phyloP scores from a whole-genome alignment of 2,888 invertebrate species.

The Chirona hameri region DNA sequence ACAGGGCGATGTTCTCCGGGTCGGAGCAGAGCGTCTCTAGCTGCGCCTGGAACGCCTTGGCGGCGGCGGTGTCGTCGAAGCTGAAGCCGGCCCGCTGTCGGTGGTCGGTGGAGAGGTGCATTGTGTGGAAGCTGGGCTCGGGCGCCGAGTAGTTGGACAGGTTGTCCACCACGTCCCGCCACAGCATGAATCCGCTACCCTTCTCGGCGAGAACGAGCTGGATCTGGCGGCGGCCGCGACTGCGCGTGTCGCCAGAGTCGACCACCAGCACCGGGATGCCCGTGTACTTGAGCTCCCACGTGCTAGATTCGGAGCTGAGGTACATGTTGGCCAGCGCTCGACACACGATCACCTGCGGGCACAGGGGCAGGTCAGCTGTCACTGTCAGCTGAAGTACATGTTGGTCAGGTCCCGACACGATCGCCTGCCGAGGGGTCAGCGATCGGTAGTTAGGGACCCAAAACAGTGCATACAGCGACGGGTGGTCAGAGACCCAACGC shows the following conservation, averaged over 20 bases:
- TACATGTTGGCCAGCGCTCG: constrained; percentile 70
- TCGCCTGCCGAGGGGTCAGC: no score
- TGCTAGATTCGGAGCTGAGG: constrained; percentile 46
- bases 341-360: constrained; percentile 53
- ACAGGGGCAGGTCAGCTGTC: background rate
- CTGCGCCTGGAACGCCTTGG: constrained; percentile 64
- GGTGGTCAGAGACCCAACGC: no score
- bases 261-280: constrained; percentile 74
- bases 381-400: no score
- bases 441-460: no score
- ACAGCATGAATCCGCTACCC: constrained; percentile 75
- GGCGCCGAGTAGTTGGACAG: constrained; percentile 68
- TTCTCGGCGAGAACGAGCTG: constrained; percentile 70
- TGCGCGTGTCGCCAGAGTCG: constrained; percentile 69
- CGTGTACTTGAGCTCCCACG: constrained; percentile 69
- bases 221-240: constrained; percentile 63
- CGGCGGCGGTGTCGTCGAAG: constrained; percentile 70
- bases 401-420: no score
- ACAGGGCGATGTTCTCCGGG: constrained; percentile 72
- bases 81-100: constrained; percentile 71
- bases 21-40: constrained; percentile 67
- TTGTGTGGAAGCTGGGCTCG: constrained; percentile 67
- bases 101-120: constrained; percentile 73
- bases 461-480: no score
- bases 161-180: constrained; percentile 77